phyloP scores from a whole-genome alignment of 2,797 vertebrate species.

The Nannoperca australis region DNA sequence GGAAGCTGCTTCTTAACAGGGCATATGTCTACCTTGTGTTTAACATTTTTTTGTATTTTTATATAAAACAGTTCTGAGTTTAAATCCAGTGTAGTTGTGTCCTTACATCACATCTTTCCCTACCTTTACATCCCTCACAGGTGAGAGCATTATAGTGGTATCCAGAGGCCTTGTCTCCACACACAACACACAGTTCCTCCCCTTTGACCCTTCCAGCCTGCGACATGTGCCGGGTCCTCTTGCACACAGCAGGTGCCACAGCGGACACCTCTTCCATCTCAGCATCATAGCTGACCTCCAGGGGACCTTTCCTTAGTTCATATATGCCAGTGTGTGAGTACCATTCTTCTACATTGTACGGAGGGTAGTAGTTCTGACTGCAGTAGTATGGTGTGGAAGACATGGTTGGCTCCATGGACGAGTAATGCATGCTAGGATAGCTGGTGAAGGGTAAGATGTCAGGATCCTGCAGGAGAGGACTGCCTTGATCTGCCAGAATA shows the following conservation, averaged over 20 bases:
- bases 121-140: slow-evolving; percentile 99
- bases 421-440: slow-evolving; percentile 90
- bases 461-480: slow-evolving; percentile 89
- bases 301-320: slow-evolving; percentile 90
- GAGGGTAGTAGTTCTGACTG: slow-evolving; percentile 91
- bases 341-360: slow-evolving; percentile 92
- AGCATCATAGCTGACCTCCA: slow-evolving; percentile 87
- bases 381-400: slow-evolving; percentile 91
- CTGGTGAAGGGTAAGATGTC: slow-evolving; percentile 89
- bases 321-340: slow-evolving; percentile 89
- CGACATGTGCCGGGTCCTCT: slow-evolving; percentile 87
- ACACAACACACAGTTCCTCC: slow-evolving; percentile 96
- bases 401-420: slow-evolving; percentile 89
- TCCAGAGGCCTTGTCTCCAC: slow-evolving; percentile 97
- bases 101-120: neutral
- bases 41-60: neutral
- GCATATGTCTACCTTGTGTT: neutral
- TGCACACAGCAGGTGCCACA: slow-evolving; percentile 82
- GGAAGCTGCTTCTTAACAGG: neutral
- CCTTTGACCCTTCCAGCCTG: slow-evolving; percentile 91
- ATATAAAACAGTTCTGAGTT: no score
- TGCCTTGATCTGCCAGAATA: slow-evolving; percentile 91
- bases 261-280: slow-evolving; percentile 86
- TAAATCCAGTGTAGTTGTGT: no score
- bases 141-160: slow-evolving; percentile 99